These are phyloP conservation scores for Andrena chrysosceles DNA, from an alignment of 2,888 invertebrate species.

Conservation along the genomic window DNA sequence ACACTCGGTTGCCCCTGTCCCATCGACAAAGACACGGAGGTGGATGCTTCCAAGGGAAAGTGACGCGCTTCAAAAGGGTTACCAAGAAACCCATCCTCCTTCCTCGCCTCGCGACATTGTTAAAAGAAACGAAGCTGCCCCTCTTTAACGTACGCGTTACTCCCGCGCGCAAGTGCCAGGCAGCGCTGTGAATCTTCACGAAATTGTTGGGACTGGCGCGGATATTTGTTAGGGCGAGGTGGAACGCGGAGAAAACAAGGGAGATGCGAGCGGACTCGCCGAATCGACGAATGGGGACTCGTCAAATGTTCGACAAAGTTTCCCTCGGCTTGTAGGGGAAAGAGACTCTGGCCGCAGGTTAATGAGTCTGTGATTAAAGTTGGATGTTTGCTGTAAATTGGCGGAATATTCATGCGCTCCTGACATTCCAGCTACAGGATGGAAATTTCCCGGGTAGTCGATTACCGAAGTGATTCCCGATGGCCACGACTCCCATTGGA, in stretches of 20 bases:
- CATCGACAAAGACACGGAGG: not conserved
- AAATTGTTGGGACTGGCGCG: not conserved
- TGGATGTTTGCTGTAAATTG: slow-evolving; percentile 46
- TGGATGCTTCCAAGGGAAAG: not conserved
- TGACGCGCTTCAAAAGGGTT: not conserved
- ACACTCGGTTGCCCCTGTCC: not conserved
- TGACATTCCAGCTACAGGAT: slow-evolving; percentile 35
- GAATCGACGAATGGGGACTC: slow-evolving; percentile 9
- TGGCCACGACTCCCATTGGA: slow-evolving; percentile 45
- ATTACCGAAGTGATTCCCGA: slow-evolving; percentile 57
- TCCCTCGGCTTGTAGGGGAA: not conserved
- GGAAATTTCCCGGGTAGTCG: slow-evolving; percentile 56
- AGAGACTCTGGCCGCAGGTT: slow-evolving; percentile 23
- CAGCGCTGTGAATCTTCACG: no score
- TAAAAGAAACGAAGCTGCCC: not conserved
- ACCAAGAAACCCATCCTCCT: not conserved
- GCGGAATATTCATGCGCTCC: slow-evolving; percentile 45
- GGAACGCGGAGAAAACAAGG: not conserved
- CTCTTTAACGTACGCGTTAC: not conserved
- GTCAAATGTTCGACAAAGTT: not conserved
- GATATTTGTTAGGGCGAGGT: not conserved
- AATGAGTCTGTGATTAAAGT: slow-evolving; percentile 53
- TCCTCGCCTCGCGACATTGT: not conserved
- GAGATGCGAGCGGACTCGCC: slow-evolving; percentile 2
- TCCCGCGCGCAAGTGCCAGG: not conserved